These are phyloP conservation scores for Vanessa cardui DNA, from an alignment of 2,888 invertebrate genomes.

Conservation along the genomic window DNA sequence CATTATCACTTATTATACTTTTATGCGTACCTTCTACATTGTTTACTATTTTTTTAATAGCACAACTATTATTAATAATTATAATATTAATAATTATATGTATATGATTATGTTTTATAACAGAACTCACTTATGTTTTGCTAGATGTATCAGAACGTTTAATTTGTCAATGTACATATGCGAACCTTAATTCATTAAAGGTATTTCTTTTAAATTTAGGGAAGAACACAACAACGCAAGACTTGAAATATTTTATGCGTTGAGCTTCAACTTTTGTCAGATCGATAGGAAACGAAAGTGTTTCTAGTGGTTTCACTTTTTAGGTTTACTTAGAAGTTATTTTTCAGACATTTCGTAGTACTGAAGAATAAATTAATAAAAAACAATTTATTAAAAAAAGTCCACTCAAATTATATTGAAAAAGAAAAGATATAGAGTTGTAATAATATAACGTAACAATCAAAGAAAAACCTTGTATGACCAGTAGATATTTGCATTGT, in stretches of 20 bases:
- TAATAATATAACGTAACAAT: too few species aligned
- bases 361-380: too few species aligned
- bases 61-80: neutral
- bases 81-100: neutral
- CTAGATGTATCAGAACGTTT: too few species aligned
- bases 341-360: neutral
- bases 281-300: slow-evolving; percentile 39
- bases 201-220: neutral
- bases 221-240: neutral
- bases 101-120: too few species aligned
- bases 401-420: too few species aligned
- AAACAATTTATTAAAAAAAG: too few species aligned
- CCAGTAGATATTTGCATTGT: too few species aligned
- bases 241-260: slow-evolving; percentile 13
- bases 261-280: slow-evolving; percentile 27
- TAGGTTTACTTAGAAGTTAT: slow-evolving; percentile 1
- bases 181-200: too few species aligned
- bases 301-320: slow-evolving; percentile 28
- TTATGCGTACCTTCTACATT: slow-evolving; percentile 11
- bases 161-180: too few species aligned
- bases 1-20: slow-evolving; percentile 18
- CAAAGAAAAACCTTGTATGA: too few species aligned
- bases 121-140: too few species aligned
- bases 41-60: slow-evolving; percentile 10
- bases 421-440: too few species aligned